Percentiles rank a stretch among this genome's conserved stretches.
Evolutionary conservation across 2,888 invertebrate species (phyloP).

Genomic region (Apotomis betuletana): DNA sequence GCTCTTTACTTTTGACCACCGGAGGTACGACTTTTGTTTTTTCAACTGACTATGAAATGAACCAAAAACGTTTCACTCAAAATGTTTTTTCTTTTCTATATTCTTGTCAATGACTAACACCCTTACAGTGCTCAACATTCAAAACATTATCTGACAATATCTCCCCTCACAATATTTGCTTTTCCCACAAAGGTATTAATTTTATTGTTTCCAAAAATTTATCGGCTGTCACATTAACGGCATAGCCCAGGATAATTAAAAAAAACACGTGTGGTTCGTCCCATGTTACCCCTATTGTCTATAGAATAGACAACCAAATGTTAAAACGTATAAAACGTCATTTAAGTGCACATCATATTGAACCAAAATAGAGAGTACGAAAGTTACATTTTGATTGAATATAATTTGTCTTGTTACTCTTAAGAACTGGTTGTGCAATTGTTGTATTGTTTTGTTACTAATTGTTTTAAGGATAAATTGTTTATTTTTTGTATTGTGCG

Average conservation of each 20-base stretch:
- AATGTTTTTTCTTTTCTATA: too few species aligned
- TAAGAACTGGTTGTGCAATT: not conserved
- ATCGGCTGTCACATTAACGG: slow-evolving; percentile 47
- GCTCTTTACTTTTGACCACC: too few species aligned
- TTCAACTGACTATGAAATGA: too few species aligned
- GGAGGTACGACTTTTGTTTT: too few species aligned
- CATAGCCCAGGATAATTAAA: slow-evolving; percentile 37
- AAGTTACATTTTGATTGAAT: not conserved
- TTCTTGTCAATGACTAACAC: not conserved
- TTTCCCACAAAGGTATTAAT: slow-evolving; percentile 50
- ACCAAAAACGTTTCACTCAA: too few species aligned
- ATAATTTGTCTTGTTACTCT: not conserved
- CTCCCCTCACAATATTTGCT: slow-evolving; percentile 41
- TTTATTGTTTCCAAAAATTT: slow-evolving; percentile 44
- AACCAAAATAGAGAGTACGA: not conserved
- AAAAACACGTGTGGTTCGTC: slow-evolving; percentile 25
- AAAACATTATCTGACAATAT: slow-evolving; percentile 5
- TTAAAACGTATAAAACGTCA: not conserved
- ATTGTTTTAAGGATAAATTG: slow-evolving; percentile 33
- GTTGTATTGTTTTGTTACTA: slow-evolving; percentile 31
- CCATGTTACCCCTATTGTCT: slow-evolving; percentile 16
- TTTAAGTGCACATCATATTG: not conserved
- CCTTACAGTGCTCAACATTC: not conserved
- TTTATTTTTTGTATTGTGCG: slow-evolving; percentile 47
- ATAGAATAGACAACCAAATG: not conserved